phyloP scores from a whole-genome alignment of 2,888 invertebrate species.

The Leistus spinibarbis region DNA sequence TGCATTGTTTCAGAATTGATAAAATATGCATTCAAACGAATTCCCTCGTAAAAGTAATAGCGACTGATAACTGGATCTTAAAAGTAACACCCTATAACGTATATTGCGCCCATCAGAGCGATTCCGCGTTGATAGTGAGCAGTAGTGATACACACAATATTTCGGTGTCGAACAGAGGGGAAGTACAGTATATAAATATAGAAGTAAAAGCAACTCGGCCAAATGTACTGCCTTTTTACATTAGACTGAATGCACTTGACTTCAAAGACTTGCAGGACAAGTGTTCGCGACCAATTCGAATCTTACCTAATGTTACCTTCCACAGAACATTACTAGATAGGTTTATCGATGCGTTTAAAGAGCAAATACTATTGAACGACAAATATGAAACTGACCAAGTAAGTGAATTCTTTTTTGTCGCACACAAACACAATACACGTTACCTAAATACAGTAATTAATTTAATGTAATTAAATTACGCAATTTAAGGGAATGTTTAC shows the following conservation, averaged over 20 bases:
- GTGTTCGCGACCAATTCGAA: conserved; percentile 68
- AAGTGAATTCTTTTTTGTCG: conserved; percentile 37
- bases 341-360: conserved; percentile 83
- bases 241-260: conserved; percentile 78
- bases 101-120: conserved; percentile 77
- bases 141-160: conserved; percentile 76
- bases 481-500: no score
- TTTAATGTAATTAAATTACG: no score
- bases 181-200: conserved; percentile 83
- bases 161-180: conserved; percentile 69
- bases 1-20: conserved; percentile 66
- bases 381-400: conserved; percentile 65
- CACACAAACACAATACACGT: no score
- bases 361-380: conserved; percentile 74
- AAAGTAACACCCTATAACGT: conserved; percentile 79
- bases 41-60: conserved; percentile 71
- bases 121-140: conserved; percentile 76
- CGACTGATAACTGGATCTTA: conserved; percentile 87
- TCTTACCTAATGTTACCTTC: conserved; percentile 73
- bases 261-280: conserved; percentile 79
- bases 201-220: conserved; percentile 70
- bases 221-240: conserved; percentile 66
- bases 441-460: no score
- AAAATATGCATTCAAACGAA: conserved; percentile 74
- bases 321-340: conserved; percentile 80